These are phyloP conservation scores for Euura saliciscinereae DNA, from an alignment of 1,140 invertebrate species.

Conservation along the genomic window DNA sequence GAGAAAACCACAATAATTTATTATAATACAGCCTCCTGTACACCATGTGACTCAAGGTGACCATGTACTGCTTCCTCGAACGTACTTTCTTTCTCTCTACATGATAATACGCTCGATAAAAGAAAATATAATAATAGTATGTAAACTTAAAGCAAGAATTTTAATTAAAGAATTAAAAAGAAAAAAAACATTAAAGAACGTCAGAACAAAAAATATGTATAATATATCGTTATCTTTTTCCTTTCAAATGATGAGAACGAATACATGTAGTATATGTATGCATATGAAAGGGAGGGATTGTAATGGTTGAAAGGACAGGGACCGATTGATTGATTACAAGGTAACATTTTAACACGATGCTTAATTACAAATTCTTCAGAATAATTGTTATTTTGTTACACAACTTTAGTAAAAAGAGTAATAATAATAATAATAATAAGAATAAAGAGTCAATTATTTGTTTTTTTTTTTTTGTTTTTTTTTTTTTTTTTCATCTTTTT, in stretches of 20 bases:
- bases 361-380: constrained; percentile 5
- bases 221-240: too few species aligned
- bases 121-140: background rate
- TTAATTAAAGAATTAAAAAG: background rate
- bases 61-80: background rate
- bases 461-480: too few species aligned
- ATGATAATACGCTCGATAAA: background rate
- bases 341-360: constrained; percentile 3
- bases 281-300: constrained; percentile 42
- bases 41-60: constrained; percentile 56
- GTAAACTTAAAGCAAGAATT: background rate
- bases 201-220: background rate
- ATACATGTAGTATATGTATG: background rate
- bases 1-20: constrained; percentile 59
- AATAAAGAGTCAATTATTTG: background rate
- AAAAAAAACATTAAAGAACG: background rate
- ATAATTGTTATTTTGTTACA: constrained; percentile 4
- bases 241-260: background rate
- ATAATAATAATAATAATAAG: background rate
- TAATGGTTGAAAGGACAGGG: constrained; percentile 47
- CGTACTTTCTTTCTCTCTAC: background rate
- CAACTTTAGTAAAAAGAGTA: constrained; percentile 4
- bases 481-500: too few species aligned
- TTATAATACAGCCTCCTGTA: constrained; percentile 61
- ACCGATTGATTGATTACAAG: constrained; percentile 36